These are phyloP conservation scores for Champsocephalus esox DNA, from an alignment of 2,797 vertebrate species.

Conservation along the genomic window DNA sequence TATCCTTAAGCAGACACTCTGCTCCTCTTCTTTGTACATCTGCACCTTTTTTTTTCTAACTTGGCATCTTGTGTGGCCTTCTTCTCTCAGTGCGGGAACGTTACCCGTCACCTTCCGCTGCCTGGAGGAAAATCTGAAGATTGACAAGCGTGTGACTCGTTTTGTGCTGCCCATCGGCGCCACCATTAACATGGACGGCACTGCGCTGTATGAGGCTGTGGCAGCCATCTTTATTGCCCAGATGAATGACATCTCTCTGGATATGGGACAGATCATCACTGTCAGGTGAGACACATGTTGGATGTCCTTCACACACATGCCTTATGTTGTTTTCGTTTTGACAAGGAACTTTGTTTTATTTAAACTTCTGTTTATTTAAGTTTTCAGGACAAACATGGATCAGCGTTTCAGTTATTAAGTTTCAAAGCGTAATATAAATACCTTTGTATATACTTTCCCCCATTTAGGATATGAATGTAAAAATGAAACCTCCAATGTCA, in stretches of 20 bases:
- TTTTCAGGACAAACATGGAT: no score
- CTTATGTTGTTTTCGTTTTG: background rate
- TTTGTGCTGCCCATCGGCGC: conserved; percentile 90
- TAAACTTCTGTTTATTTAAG: no score
- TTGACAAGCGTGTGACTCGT: conserved; percentile 89
- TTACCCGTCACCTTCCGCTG: conserved; percentile 90
- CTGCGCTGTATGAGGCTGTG: conserved; percentile 90
- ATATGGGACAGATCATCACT: conserved; percentile 88
- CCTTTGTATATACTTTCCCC: no score
- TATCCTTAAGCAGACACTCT: conserved; percentile 31
- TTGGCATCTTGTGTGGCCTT: background rate
- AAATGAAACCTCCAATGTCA: no score
- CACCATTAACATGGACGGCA: conserved; percentile 92
- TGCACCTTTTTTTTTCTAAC: conserved; percentile 8
- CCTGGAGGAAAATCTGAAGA: conserved; percentile 89
- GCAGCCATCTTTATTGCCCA: conserved; percentile 92
- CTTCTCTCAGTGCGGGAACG: conserved; percentile 84
- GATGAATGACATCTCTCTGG: conserved; percentile 89
- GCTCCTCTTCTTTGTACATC: conserved; percentile 14
- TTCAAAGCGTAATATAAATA: no score
- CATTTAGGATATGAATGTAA: no score
- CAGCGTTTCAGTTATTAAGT: no score
- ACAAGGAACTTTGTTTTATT: no score
- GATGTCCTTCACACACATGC: background rate
- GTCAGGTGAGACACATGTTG: conserved; percentile 81